Percentiles rank a stretch among this genome's conserved stretches.
Conservation (phyloP, 2,113 vertebrate genomes). For the Fulica atra region DNA sequence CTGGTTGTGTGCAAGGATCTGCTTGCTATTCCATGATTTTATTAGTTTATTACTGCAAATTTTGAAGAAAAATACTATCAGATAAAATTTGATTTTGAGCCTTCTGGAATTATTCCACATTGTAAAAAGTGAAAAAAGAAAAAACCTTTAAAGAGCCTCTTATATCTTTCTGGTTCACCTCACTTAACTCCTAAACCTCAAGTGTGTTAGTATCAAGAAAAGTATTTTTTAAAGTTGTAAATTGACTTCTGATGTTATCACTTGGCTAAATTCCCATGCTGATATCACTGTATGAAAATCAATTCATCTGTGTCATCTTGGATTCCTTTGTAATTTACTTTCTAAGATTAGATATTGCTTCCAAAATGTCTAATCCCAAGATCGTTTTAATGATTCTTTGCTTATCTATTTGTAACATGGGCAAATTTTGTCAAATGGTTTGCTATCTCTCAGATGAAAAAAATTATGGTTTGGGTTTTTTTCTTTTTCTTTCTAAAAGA, state of each 20-base stretch:
- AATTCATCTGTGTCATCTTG: constrained; percentile 47
- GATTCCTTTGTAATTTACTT: constrained; percentile 59
- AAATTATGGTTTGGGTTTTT: neutral
- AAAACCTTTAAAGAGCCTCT: neutral
- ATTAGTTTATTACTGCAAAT: neutral
- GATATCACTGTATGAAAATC: constrained; percentile 57
- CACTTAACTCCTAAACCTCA: constrained; percentile 16
- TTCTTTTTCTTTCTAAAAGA: neutral
- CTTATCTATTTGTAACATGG: constrained; percentile 46
- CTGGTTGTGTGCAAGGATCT: neutral
- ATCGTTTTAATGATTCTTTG: constrained; percentile 49
- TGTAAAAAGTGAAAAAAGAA: neutral
- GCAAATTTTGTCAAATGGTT: neutral
- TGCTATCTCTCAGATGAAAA: neutral
- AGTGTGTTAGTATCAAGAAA: constrained; percentile 13
- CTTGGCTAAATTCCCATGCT: constrained; percentile 35
- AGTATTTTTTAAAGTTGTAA: constrained; percentile 35
- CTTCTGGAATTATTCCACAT: neutral
- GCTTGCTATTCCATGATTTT: neutral
- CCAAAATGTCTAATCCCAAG: constrained; percentile 17
- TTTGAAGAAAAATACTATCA: neutral
- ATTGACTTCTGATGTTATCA: constrained; percentile 53
- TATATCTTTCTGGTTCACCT: neutral
- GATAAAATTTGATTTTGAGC: neutral
- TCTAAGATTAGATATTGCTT: constrained; percentile 55